Conservation (phyloP, 2,888 invertebrate species). For the Synanthedon vespiformis region DNA sequence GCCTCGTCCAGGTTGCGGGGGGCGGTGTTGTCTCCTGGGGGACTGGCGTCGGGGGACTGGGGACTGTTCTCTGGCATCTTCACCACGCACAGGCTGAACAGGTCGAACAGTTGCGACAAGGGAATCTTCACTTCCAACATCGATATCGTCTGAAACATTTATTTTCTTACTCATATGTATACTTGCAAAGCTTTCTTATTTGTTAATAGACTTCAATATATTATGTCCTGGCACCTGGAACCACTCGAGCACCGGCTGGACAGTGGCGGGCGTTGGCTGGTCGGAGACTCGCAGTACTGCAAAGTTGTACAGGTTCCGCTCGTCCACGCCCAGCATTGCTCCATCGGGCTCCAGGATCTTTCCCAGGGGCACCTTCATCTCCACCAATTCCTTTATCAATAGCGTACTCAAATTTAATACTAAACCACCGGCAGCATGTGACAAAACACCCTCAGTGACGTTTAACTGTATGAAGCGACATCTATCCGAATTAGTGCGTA, state of each 20-base stretch:
- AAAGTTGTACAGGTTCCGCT: slow-evolving; percentile 95
- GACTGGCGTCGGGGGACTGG: slow-evolving; percentile 34
- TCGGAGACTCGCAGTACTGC: slow-evolving; percentile 85
- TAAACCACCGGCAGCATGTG: too few species aligned
- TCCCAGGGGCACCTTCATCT: slow-evolving; percentile 67
- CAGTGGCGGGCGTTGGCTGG: slow-evolving; percentile 81
- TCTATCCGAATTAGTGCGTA: too few species aligned
- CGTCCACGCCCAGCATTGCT: slow-evolving; percentile 93
- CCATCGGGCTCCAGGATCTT: slow-evolving; percentile 98
- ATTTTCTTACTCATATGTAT: neutral
- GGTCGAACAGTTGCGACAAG: slow-evolving; percentile 84
- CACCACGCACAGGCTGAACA: slow-evolving; percentile 90
- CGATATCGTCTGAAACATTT: slow-evolving; percentile 77
- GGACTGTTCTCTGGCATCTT: slow-evolving; percentile 55
- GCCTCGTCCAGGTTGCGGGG: slow-evolving; percentile 49
- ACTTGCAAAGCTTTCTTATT: neutral
- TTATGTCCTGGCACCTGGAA: slow-evolving; percentile 71
- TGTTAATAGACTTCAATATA: neutral
- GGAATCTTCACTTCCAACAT: slow-evolving; percentile 92
- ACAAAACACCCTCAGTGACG: slow-evolving; percentile 17
- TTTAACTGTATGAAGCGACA: too few species aligned
- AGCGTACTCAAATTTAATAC: neutral
- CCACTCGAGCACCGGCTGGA: slow-evolving; percentile 91
- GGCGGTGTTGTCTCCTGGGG: slow-evolving; percentile 28
- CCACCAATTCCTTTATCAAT: slow-evolving; percentile 35